Conservation (phyloP, 2,113 vertebrate species). For the Callospermophilus lateralis region DNA sequence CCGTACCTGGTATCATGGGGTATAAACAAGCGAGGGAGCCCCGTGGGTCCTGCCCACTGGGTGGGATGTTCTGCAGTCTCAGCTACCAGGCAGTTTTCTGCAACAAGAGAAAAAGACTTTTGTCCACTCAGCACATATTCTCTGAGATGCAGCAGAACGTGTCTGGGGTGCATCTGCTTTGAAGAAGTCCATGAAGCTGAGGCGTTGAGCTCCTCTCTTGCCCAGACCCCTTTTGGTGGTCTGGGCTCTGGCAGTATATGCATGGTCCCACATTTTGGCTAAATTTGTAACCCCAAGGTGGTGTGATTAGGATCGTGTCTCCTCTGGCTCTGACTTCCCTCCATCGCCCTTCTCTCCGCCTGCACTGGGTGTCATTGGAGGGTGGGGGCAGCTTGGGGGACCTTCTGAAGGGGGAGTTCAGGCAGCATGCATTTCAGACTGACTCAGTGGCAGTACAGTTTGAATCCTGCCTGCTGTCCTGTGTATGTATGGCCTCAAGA, state of each 20-base stretch:
- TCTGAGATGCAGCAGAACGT: neutral
- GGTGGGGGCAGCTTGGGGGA: no score
- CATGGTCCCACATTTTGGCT: neutral
- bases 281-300: neutral
- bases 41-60: no score
- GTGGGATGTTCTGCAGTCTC: neutral
- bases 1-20: neutral
- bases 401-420: neutral
- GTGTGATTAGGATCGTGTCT: neutral
- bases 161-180: neutral
- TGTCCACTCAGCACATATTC: neutral
- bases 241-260: neutral
- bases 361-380: neutral
- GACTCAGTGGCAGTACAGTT: neutral
- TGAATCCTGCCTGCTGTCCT: neutral
- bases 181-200: neutral
- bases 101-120: neutral
- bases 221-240: neutral
- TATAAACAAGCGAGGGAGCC: neutral
- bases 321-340: neutral
- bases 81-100: neutral
- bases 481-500: neutral
- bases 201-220: neutral
- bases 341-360: neutral
- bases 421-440: neutral